Evolutionary conservation across 2,888 invertebrate genomes (phyloP).

Genomic region (Philereme vetulata): DNA sequence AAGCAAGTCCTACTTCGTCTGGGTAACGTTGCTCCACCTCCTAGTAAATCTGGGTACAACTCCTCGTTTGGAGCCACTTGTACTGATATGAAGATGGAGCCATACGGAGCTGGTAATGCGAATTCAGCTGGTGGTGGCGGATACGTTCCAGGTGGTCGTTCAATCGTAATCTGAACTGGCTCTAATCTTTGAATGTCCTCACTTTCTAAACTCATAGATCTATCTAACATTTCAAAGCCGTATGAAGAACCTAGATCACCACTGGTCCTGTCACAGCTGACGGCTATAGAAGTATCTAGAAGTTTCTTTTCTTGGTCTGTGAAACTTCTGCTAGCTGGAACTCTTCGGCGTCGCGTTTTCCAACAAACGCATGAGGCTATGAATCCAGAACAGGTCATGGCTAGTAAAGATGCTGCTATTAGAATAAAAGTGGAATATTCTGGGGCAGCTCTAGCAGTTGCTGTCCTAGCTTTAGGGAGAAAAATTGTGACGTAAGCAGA

Average conservation of each 20-base stretch:
- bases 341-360: conserved; percentile 90
- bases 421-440: conserved; percentile 88
- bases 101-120: conserved; percentile 79
- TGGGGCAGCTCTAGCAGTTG: conserved; percentile 89
- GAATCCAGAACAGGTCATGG: conserved; percentile 86
- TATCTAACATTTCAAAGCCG: conserved; percentile 80
- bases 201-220: conserved; percentile 78
- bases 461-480: conserved; percentile 85
- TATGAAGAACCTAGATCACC: conserved; percentile 84
- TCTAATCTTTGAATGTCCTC: conserved; percentile 79
- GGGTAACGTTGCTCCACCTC: conserved; percentile 73
- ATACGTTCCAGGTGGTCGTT: conserved; percentile 73
- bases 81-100: conserved; percentile 94
- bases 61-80: conserved; percentile 89
- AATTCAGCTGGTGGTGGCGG: conserved; percentile 79
- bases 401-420: conserved; percentile 87
- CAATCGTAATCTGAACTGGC: conserved; percentile 85
- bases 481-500: conserved; percentile 84
- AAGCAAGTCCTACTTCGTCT: conserved; percentile 78
- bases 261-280: conserved; percentile 86
- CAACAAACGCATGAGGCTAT: conserved; percentile 76
- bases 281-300: conserved; percentile 88
- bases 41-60: conserved; percentile 90
- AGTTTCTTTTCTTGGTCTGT: conserved; percentile 95
- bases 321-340: conserved; percentile 87